Conservation (phyloP, 2,113 vertebrate species). For the Nerophis lumbriciformis region DNA sequence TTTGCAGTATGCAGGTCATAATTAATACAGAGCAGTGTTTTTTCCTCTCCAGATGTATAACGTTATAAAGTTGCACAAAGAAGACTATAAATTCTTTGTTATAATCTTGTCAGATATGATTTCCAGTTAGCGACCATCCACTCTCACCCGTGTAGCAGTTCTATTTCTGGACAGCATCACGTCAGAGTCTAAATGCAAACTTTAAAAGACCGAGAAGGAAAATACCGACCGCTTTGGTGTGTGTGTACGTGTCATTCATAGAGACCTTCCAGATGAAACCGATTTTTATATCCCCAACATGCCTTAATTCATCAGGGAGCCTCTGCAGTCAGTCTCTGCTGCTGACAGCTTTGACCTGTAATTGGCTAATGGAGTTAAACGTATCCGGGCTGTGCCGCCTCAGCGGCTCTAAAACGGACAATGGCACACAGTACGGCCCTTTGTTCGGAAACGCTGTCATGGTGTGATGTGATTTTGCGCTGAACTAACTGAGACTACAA, state of each 20-base stretch:
- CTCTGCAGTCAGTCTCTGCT: slow-evolving; percentile 23
- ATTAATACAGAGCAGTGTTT: no score
- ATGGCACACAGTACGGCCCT: slow-evolving; percentile 1
- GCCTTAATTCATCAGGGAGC: slow-evolving; percentile 43
- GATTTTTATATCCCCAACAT: slow-evolving; percentile 37
- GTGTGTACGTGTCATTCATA: neutral
- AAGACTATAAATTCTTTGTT: no score
- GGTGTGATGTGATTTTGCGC: neutral
- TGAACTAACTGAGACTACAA: neutral
- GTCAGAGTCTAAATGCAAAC: slow-evolving; percentile 56
- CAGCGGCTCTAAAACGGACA: slow-evolving; percentile 1
- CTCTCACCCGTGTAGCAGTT: neutral
- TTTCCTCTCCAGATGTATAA: no score
- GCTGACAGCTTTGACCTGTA: slow-evolving; percentile 49
- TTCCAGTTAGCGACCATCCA: neutral
- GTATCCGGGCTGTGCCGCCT: slow-evolving; percentile 19
- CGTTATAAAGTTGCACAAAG: no score
- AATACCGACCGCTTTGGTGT: slow-evolving; percentile 17
- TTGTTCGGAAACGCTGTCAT: neutral
- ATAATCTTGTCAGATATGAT: neutral
- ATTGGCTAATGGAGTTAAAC: slow-evolving; percentile 42
- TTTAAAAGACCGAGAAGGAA: slow-evolving; percentile 63
- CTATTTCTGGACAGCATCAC: slow-evolving; percentile 40
- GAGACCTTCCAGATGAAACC: slow-evolving; percentile 51
- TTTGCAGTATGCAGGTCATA: no score